phyloP scores from a whole-genome alignment of 2,888 invertebrate species.

The Helicoverpa assulta region DNA sequence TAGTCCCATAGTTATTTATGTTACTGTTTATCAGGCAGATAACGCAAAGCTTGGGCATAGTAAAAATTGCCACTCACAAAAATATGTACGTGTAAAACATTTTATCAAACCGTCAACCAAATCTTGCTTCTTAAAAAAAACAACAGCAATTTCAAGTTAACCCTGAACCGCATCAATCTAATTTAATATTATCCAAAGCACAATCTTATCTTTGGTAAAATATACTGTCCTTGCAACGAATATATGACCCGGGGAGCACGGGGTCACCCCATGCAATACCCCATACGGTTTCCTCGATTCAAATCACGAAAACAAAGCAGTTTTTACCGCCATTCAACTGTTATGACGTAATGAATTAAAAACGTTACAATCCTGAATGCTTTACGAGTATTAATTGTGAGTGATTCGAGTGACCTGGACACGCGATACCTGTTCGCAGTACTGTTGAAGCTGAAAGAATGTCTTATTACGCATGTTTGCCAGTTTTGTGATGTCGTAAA shows the following conservation, averaged over 20 bases:
- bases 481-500: slow-evolving; percentile 20
- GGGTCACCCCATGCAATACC: slow-evolving; percentile 38
- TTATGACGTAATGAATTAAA: slow-evolving; percentile 84
- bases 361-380: slow-evolving; percentile 76
- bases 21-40: no score
- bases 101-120: no score
- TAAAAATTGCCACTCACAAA: no score
- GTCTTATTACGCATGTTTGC: slow-evolving; percentile 34
- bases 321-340: slow-evolving; percentile 81
- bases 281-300: slow-evolving; percentile 64
- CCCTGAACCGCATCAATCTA: slow-evolving; percentile 23
- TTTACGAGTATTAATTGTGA: slow-evolving; percentile 83
- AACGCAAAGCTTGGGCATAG: no score
- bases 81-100: no score
- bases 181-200: slow-evolving; percentile 50
- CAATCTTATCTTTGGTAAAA: slow-evolving; percentile 69
- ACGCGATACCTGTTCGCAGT: slow-evolving; percentile 63
- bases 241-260: slow-evolving; percentile 55
- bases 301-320: slow-evolving; percentile 84
- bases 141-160: neutral
- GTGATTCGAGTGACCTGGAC: slow-evolving; percentile 63
- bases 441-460: slow-evolving; percentile 45
- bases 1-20: no score
- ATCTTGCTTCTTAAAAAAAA: neutral
- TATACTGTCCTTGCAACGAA: slow-evolving; percentile 65